Evolutionary conservation across 2,797 vertebrate species (phyloP).

Genomic region (Malacoraja senta): DNA sequence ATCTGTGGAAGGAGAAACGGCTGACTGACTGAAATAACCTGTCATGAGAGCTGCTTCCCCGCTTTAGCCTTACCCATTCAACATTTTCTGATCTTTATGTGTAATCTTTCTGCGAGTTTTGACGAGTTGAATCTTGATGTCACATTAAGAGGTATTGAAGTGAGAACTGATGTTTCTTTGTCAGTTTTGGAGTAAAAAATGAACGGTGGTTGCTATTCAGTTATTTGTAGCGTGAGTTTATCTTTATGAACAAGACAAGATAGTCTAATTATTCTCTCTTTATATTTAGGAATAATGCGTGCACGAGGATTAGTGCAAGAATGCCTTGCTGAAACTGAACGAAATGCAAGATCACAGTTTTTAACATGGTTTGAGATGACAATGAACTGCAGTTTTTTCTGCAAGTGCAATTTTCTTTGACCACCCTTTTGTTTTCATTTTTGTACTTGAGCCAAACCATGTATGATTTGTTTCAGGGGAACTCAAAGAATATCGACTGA

Average conservation of each 20-base stretch:
- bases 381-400: conserved; percentile 40
- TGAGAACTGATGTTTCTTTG: too few relatives aligned
- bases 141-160: too few relatives aligned
- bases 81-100: too few relatives aligned
- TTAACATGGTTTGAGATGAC: neutral
- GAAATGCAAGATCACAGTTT: conserved; percentile 85
- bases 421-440: conserved; percentile 26
- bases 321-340: conserved; percentile 92
- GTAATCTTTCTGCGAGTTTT: too few relatives aligned
- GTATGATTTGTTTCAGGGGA: neutral
- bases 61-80: too few relatives aligned
- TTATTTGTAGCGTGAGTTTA: conserved; percentile 47
- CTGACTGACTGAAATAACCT: too few relatives aligned
- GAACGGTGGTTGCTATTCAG: conserved; percentile 46
- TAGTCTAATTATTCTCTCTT: neutral
- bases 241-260: conserved; percentile 44
- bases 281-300: conserved; percentile 82
- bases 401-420: conserved; percentile 38
- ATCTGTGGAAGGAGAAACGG: neutral
- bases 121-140: too few relatives aligned
- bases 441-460: conserved; percentile 14
- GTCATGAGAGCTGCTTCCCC: too few relatives aligned
- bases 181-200: conserved; percentile 41
- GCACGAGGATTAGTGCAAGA: conserved; percentile 93
- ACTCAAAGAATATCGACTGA: neutral